Base-by-base conservation (phyloP, 2,888 invertebrate species). In the Nomada flava region DNA sequence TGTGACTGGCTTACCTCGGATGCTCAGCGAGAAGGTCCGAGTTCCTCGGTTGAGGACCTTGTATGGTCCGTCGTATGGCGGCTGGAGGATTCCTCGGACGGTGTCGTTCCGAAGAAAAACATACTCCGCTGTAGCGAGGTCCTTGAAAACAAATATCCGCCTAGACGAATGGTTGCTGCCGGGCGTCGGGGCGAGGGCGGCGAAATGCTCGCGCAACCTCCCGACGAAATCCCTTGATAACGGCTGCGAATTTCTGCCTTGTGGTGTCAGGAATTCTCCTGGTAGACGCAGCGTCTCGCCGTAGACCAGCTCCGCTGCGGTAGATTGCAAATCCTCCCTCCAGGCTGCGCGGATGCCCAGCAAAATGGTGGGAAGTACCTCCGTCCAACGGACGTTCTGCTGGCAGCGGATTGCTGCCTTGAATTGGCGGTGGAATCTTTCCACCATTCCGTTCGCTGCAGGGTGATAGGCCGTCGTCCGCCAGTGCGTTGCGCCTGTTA, bases 101-200 rank as follows among this genome's bases (percentile, higher is more conserved):
- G 68, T 1, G 55, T 68, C 57, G 68, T 68, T 26, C 11, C 57
- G 68, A 10, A 68, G 44, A 44, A 68, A 69, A 10, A 59, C 68
- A 2, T 57, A 23, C 13, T 59, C 57, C 44, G 57, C 23, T 15
- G 20, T n/a, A 0, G 57, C 44, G 0, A 69, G 57, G 26, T 69
- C 57, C 13, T 59, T 69, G 1, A 59, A 69, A 26, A 59, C 53
- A 57, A 69, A 57, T 2, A 57, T 10, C 0, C 26, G 69, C 10
- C 23, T 44, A 2, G 55, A 4, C 3, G 53, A 5, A 2, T 57
- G 57, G 15, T 23, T 10, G 53, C 68, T 55, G 23, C 55, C 42
- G 23, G 68, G 10, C 9, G 68, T 44, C 23, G 71, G 23, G 23
- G 23, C 23, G 23, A 23, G 23, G 0, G 23, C 23, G 29, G 55